Evolutionary conservation across 2,888 invertebrate genomes (phyloP), one percentile per base, ranked within the genome.

Genomic region (Amphipyra berbera): DNA sequence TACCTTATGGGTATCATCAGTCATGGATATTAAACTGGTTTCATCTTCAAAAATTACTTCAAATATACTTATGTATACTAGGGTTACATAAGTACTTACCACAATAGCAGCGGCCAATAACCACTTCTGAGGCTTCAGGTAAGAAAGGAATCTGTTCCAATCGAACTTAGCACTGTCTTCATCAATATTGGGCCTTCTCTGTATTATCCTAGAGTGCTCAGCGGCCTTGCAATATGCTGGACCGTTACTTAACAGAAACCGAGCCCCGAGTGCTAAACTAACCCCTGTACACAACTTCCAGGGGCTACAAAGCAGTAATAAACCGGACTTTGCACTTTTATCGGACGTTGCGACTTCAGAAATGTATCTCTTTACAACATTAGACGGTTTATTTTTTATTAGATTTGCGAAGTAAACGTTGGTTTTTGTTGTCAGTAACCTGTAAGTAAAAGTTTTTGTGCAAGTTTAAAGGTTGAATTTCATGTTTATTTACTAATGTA

Each of bases 91-190:
- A 44, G 3, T 0, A 95, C 96, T 96, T 92, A 98, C 98, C 81
- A 96, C 95, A 81, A 98, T 95, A 61, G 98, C 98, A 58, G 97
- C 96, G 6, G 97, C 82, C 55, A 98, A 95, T 72, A 97, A 96
- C 96, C 96, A 97, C 65, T 97, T 92, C 87, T 98, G 97, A 27
- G 98, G 97, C 83, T 95, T 95, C 2, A 98, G 89, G 85, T 98
- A 97, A 12, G 93, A 84, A 88, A 97, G 96, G 68, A 98, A 96
- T 66, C 95, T 96, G 15, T 88, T 93, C 98, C 98, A 98, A 84
- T 98, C 97, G 92, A 98, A 98, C 68, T 95, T 95, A 0, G 95
- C 87, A 73, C 95, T 95, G 55, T 96, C 95, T 50, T 95, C 95
- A 33, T 88, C 76, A 7, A 94, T 68, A 73, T 92, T 91, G 1